These are phyloP conservation scores for Euzophera pinguis DNA, from an alignment of 2,888 invertebrate species.

Conservation along the genomic window DNA sequence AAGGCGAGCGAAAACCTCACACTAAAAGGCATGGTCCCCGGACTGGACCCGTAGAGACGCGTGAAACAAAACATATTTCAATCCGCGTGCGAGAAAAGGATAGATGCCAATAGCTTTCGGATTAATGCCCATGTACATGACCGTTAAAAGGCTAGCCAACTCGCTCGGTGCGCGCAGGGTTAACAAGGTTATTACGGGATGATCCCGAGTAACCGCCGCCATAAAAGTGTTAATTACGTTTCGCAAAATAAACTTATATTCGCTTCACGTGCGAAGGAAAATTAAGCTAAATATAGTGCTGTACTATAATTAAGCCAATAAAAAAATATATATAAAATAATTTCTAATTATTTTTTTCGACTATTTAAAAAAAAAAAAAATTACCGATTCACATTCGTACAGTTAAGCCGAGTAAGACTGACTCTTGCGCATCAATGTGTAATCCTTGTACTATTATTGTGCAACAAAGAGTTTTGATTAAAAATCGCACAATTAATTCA, in stretches of 20 bases:
- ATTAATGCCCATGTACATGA: slow-evolving; percentile 76
- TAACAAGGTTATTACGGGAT: slow-evolving; percentile 80
- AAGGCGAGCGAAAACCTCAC: slow-evolving; percentile 79
- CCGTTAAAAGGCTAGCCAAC: slow-evolving; percentile 77
- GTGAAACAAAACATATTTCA: slow-evolving; percentile 55
- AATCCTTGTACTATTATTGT: too few relatives aligned
- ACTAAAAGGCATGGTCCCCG: slow-evolving; percentile 76
- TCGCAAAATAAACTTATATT: slow-evolving; percentile 62
- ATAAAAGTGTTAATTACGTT: slow-evolving; percentile 79
- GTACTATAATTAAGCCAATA: too few relatives aligned
- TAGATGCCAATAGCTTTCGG: slow-evolving; percentile 74
- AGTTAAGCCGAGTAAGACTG: too few relatives aligned
- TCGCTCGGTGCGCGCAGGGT: slow-evolving; percentile 72
- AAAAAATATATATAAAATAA: too few relatives aligned
- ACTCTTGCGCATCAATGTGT: too few relatives aligned
- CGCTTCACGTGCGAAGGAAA: slow-evolving; percentile 38
- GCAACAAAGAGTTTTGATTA: too few relatives aligned
- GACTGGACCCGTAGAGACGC: slow-evolving; percentile 66
- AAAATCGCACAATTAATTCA: too few relatives aligned
- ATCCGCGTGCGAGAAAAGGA: slow-evolving; percentile 56
- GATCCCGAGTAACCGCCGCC: slow-evolving; percentile 72
- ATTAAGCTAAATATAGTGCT: background rate
- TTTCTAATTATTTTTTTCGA: too few relatives aligned
- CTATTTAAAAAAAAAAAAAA: too few relatives aligned
- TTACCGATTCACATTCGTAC: too few relatives aligned